These are phyloP conservation scores for Camponotus pennsylvanicus DNA, from an alignment of 1,140 invertebrate genomes.

Conservation along the genomic window DNA sequence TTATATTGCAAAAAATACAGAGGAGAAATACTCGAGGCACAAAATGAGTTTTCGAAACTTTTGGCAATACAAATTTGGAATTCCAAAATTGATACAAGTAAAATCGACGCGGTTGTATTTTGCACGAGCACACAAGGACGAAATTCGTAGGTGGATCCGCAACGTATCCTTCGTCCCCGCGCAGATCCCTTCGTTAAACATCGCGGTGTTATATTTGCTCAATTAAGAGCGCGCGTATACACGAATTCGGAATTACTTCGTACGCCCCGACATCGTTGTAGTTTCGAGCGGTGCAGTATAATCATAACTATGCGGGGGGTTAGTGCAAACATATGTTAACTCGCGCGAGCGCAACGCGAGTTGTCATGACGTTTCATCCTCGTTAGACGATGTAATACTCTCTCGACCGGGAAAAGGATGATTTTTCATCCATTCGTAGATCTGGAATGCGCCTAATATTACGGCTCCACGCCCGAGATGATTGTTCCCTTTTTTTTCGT, in stretches of 20 bases:
- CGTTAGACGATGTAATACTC: slow-evolving; percentile 36
- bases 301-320: slow-evolving; percentile 60
- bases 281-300: slow-evolving; percentile 62
- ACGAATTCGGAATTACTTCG: slow-evolving; percentile 69
- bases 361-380: slow-evolving; percentile 22
- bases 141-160: slow-evolving; percentile 49
- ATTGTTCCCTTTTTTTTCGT: too few relatives aligned
- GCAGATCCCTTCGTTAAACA: slow-evolving; percentile 46
- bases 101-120: slow-evolving; percentile 46
- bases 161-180: slow-evolving; percentile 54
- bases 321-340: slow-evolving; percentile 68
- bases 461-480: background rate
- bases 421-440: slow-evolving; percentile 30
- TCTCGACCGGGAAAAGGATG: background rate
- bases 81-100: background rate
- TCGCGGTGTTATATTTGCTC: slow-evolving; percentile 63
- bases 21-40: background rate
- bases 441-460: slow-evolving; percentile 21
- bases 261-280: slow-evolving; percentile 26
- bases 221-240: slow-evolving; percentile 67
- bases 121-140: slow-evolving; percentile 13
- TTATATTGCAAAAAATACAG: background rate
- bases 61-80: background rate
- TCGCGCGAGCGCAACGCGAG: background rate
- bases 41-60: background rate